Conservation (phyloP, 2,113 vertebrate genomes). For the Chlorodrepanis virens region DNA sequence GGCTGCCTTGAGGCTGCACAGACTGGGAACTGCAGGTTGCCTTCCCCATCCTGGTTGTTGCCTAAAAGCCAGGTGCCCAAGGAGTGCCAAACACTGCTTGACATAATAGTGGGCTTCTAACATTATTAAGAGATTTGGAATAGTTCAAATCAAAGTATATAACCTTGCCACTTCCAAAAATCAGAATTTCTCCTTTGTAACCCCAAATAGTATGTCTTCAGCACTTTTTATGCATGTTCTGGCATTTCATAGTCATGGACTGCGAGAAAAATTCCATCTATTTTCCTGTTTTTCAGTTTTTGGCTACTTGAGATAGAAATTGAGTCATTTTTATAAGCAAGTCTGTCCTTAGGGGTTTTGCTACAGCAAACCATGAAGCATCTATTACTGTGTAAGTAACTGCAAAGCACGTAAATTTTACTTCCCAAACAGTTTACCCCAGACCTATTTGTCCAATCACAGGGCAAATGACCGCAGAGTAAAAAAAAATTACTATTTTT, state of each 20-base stretch:
- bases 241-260: background rate
- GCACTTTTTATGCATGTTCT: background rate
- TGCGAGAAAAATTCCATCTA: background rate
- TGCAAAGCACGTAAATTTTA: background rate
- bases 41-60: background rate
- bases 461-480: background rate
- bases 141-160: background rate
- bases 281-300: background rate
- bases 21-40: background rate
- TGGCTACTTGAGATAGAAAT: background rate
- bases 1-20: background rate
- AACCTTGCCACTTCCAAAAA: background rate
- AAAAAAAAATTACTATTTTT: background rate
- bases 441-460: background rate
- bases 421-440: background rate
- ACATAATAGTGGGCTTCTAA: background rate
- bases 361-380: background rate
- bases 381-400: background rate
- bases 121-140: background rate
- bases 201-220: background rate
- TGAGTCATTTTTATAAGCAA: background rate
- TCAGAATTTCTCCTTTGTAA: background rate
- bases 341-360: background rate
- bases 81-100: background rate
- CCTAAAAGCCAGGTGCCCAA: background rate